Evolutionary conservation across 2,797 vertebrate species (phyloP).

Genomic region (Nasua narica): DNA sequence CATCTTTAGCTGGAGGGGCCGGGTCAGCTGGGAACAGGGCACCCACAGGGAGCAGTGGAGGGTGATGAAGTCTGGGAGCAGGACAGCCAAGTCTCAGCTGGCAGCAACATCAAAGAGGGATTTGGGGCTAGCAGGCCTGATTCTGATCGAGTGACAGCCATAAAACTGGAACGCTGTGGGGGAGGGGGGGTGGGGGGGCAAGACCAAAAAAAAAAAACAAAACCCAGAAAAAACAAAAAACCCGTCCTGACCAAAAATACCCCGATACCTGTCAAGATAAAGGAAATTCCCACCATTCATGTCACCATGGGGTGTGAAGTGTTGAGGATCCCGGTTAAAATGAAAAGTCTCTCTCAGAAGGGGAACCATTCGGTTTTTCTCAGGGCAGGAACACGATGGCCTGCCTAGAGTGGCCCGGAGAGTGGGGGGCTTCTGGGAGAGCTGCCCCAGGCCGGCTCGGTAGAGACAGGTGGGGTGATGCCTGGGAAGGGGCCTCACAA

Average conservation of each 20-base stretch:
- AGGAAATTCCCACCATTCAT: constrained; percentile 30
- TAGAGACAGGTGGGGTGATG: neutral
- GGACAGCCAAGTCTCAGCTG: constrained; percentile 63
- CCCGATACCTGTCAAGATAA: neutral
- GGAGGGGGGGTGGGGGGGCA: too few relatives aligned
- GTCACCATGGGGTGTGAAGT: constrained; percentile 40
- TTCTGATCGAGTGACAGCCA: constrained; percentile 47
- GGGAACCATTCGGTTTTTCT: constrained; percentile 33
- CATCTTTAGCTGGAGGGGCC: constrained; percentile 56
- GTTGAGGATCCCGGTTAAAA: constrained; percentile 24
- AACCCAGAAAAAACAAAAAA: neutral
- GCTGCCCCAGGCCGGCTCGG: neutral
- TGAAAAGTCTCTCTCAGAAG: constrained; percentile 22
- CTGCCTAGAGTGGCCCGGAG: neutral
- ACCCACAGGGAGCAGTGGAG: constrained; percentile 50
- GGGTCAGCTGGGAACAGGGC: constrained; percentile 55
- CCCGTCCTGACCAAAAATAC: constrained; percentile 48
- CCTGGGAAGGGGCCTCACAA: neutral
- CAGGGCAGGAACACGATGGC: neutral
- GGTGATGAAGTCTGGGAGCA: constrained; percentile 51
- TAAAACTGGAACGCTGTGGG: constrained; percentile 36
- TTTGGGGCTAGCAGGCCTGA: constrained; percentile 48
- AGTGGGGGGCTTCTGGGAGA: neutral
- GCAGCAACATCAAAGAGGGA: constrained; percentile 69
- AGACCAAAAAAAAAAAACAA: too few relatives aligned